Evolutionary conservation across 2,797 vertebrate species (phyloP), one percentile per base, ranked within the genome.

Genomic region (Eulemur rubriventer): DNA sequence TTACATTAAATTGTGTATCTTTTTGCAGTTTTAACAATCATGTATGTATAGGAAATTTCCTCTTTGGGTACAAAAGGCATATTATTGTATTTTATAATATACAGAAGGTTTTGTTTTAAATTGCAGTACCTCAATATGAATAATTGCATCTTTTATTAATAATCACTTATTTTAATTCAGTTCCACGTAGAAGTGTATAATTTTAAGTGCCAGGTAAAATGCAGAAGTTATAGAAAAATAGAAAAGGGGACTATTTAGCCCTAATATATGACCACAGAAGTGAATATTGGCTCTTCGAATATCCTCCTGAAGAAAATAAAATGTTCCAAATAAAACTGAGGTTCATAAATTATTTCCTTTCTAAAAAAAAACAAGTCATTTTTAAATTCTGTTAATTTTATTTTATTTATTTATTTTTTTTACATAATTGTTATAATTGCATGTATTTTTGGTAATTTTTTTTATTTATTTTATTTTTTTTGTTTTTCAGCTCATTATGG

Each of bases 131-230:
- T 57, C 30, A 50, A 13, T 78, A 75, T 61, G 26, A 94, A 63
- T 69, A 89, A 9, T 46, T 26, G 0, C 4, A 75, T 55, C n/a
- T 52, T 94, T 67, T 80, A 87, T 20, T 94, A 73, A 80, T 3
- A 91, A 50, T 69, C 33, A 67, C 20, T 95, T 95, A 35, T 81
- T 67, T 78, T 89, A 59, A 83, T 92, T 10, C 9, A 41, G 14
- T 87, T 73, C 20, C 9, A 76, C 1, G 20, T 7, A 65, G 10
- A 97, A 79, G 0, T 67, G 18, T 5, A 63, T 70, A 2, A 41
- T 89, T 89, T 95, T 17, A 72, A 92, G 89, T 16, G n/a, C 57
- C 18, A 76, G 28, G 72, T 61, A 89, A 96, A 81, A 87, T 84
- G 2, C 8, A 89, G 30, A 96, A 78, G 10, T 70, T 86, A 80